Conservation (phyloP, 2,113 vertebrate genomes). For the Donacobius atricapilla region DNA sequence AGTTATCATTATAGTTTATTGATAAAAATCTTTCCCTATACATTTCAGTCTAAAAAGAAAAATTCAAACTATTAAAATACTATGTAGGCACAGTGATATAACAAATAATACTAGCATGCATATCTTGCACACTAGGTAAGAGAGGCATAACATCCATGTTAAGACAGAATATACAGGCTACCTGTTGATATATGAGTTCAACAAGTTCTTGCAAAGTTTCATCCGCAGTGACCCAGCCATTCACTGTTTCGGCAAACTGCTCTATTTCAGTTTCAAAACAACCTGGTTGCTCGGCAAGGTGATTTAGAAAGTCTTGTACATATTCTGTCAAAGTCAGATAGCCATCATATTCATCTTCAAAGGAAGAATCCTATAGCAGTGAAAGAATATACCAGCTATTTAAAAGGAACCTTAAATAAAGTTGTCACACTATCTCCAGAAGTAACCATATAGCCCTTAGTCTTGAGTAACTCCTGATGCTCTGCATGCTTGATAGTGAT, state of each 20-base stretch:
- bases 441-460: background rate
- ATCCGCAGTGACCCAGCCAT: slow-evolving; percentile 83
- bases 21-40: background rate
- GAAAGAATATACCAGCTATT: background rate
- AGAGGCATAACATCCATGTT: background rate
- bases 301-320: slow-evolving; percentile 86
- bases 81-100: background rate
- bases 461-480: background rate
- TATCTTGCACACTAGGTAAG: background rate
- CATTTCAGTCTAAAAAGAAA: background rate
- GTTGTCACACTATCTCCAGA: background rate
- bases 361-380: slow-evolving; percentile 63
- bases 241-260: slow-evolving; percentile 80
- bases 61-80: background rate
- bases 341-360: slow-evolving; percentile 75
- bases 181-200: slow-evolving; percentile 91
- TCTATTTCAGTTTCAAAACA: slow-evolving; percentile 90
- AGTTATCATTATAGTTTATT: background rate
- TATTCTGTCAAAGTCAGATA: slow-evolving; percentile 81
- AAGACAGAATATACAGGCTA: slow-evolving; percentile 37
- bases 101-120: background rate
- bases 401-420: background rate
- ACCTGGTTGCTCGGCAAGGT: slow-evolving; percentile 87
- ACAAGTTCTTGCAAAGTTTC: slow-evolving; percentile 87
- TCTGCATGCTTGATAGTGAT: background rate